These are phyloP conservation scores for Sprattus sprattus DNA, from an alignment of 2,113 vertebrate genomes.

Conservation along the genomic window DNA sequence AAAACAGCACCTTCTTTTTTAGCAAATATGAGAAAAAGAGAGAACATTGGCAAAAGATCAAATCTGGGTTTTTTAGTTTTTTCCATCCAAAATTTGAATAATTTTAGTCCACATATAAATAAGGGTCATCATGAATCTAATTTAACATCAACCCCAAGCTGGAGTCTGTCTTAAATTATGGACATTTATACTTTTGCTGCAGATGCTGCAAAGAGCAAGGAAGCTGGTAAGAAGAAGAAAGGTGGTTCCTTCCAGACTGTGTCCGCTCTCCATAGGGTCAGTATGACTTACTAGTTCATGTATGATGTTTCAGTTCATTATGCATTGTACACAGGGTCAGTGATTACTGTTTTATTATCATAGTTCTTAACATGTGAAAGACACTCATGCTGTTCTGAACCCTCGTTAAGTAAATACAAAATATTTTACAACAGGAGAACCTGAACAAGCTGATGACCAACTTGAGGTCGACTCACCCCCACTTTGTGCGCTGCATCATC, in stretches of 20 bases:
- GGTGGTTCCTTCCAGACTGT: constrained; percentile 78
- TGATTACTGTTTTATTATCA: no score
- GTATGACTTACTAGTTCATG: constrained; percentile 2
- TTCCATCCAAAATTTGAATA: no score
- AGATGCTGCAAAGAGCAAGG: not conserved
- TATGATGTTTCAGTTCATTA: no score
- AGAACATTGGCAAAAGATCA: constrained; percentile 60
- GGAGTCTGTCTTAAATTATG: no score
- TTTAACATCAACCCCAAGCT: no score
- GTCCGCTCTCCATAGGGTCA: constrained; percentile 73
- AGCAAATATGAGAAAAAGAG: not conserved
- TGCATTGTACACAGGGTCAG: no score
- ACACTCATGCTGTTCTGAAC: no score
- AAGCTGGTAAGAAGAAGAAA: constrained; percentile 72
- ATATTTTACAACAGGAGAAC: constrained; percentile 71
- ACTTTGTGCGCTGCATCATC: constrained; percentile 83
- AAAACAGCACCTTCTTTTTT: not conserved
- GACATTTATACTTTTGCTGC: not conserved
- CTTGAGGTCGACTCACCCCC: constrained; percentile 77
- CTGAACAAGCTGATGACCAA: constrained; percentile 84
- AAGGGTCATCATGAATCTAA: no score
- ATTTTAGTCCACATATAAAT: constrained; percentile 53
- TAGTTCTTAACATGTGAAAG: no score
- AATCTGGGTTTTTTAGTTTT: no score
- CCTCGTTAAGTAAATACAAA: not conserved